These are phyloP conservation scores for Reticulitermes lucifugus DNA, from an alignment of 2,888 invertebrate species.

Conservation along the genomic window DNA sequence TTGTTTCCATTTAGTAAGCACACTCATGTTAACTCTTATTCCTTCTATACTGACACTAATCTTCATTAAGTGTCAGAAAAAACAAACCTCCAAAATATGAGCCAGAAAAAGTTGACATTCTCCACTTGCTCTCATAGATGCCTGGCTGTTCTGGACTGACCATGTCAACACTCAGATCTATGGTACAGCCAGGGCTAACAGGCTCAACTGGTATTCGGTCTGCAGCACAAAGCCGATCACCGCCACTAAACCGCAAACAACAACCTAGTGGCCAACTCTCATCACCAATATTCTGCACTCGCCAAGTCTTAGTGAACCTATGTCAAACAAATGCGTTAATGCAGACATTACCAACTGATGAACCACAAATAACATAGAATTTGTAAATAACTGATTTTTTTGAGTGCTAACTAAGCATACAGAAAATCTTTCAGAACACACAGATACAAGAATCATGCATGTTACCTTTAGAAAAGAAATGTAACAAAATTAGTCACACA, in stretches of 20 bases:
- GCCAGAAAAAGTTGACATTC: constrained; percentile 87
- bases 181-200: constrained; percentile 80
- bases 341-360: no score
- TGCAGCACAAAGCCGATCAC: constrained; percentile 70
- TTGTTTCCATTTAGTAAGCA: no score
- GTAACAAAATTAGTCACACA: no score
- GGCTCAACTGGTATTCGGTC: constrained; percentile 74
- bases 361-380: no score
- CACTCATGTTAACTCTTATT: no score
- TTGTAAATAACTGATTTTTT: no score
- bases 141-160: constrained; percentile 81
- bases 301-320: constrained; percentile 90
- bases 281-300: constrained; percentile 86
- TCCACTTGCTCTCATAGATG: constrained; percentile 88
- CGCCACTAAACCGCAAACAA: constrained; percentile 79
- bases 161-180: constrained; percentile 83
- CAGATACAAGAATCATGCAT: no score
- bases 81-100: constrained; percentile 90
- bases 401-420: no score
- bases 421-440: no score
- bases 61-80: no score
- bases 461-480: no score
- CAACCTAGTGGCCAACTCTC: constrained; percentile 91
- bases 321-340: constrained; percentile 43
- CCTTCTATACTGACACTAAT: no score